phyloP scores from a whole-genome alignment of 2,888 invertebrate genomes.

The Xestia c-nigrum region DNA sequence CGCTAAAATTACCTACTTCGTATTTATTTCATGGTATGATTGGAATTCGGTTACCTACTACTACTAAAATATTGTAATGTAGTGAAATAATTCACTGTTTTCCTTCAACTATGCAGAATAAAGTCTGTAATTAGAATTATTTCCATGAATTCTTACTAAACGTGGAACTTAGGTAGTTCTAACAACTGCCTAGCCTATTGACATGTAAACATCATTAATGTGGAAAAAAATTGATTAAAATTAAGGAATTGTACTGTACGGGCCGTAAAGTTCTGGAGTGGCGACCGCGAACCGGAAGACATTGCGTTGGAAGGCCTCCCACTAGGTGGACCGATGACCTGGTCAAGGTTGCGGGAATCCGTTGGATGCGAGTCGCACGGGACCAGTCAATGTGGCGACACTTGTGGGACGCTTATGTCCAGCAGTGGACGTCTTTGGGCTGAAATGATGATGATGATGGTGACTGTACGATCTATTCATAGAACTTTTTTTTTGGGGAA shows the following conservation, averaged over 20 bases:
- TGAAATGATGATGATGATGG: too few relatives aligned
- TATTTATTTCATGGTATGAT: not conserved
- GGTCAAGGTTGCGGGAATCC: too few relatives aligned
- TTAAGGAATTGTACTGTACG: not conserved
- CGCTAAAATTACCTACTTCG: not conserved
- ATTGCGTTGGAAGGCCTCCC: too few relatives aligned
- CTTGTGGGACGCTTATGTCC: too few relatives aligned
- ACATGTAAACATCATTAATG: not conserved
- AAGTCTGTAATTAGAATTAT: slow-evolving; percentile 1
- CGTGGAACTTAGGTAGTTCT: not conserved
- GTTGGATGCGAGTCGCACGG: too few relatives aligned
- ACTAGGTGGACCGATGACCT: too few relatives aligned
- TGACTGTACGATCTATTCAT: too few relatives aligned
- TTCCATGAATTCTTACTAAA: slow-evolving; percentile 3
- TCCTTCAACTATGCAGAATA: not conserved
- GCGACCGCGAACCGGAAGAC: too few relatives aligned
- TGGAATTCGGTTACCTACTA: slow-evolving; percentile 2
- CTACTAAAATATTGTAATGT: slow-evolving; percentile 31
- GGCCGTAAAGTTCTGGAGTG: too few relatives aligned
- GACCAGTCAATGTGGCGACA: too few relatives aligned
- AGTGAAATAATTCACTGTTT: slow-evolving; percentile 29
- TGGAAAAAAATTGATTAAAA: not conserved
- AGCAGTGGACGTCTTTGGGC: too few relatives aligned
- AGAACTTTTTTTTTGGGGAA: too few relatives aligned
- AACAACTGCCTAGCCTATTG: not conserved